phyloP scores from a whole-genome alignment of 2,797 vertebrate species.

The Cetoscarus ocellatus region DNA sequence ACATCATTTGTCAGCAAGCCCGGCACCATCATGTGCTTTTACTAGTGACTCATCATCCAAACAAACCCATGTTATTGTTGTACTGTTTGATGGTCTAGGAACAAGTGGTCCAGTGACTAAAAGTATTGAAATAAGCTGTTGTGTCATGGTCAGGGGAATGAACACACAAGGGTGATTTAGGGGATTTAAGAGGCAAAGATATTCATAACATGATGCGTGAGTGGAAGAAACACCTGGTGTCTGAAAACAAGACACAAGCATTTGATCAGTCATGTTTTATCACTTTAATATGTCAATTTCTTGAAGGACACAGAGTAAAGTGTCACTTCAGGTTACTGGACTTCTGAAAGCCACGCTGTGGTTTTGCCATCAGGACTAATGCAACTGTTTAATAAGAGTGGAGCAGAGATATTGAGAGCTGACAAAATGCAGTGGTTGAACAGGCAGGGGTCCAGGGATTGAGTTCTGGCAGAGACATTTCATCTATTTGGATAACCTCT shows the following conservation, averaged over 20 bases:
- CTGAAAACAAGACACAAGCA: slow-evolving; percentile 9
- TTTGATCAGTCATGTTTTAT: slow-evolving; percentile 20
- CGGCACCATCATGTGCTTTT: slow-evolving; percentile 16
- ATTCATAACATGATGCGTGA: background rate
- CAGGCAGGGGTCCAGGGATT: slow-evolving; percentile 72
- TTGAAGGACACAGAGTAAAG: slow-evolving; percentile 15
- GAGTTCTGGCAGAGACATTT: slow-evolving; percentile 60
- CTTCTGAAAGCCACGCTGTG: slow-evolving; percentile 43
- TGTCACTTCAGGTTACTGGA: slow-evolving; percentile 41
- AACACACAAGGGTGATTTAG: background rate
- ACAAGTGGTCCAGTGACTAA: background rate
- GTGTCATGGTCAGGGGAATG: background rate
- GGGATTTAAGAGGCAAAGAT: slow-evolving; percentile 11
- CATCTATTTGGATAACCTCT: slow-evolving; percentile 76
- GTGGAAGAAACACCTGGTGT: background rate
- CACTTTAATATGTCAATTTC: slow-evolving; percentile 15
- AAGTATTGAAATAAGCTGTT: slow-evolving; percentile 1
- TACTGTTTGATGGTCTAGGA: background rate
- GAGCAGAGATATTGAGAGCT: slow-evolving; percentile 52
- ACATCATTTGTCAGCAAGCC: background rate
- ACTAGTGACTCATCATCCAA: background rate
- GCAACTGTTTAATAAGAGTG: slow-evolving; percentile 56
- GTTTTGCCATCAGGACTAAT: slow-evolving; percentile 65
- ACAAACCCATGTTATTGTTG: background rate
- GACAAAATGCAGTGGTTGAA: slow-evolving; percentile 63